Percentiles rank a stretch among this genome's conserved stretches.
Conservation (phyloP, 1,140 invertebrate species). For the Drosophila pandora region DNA sequence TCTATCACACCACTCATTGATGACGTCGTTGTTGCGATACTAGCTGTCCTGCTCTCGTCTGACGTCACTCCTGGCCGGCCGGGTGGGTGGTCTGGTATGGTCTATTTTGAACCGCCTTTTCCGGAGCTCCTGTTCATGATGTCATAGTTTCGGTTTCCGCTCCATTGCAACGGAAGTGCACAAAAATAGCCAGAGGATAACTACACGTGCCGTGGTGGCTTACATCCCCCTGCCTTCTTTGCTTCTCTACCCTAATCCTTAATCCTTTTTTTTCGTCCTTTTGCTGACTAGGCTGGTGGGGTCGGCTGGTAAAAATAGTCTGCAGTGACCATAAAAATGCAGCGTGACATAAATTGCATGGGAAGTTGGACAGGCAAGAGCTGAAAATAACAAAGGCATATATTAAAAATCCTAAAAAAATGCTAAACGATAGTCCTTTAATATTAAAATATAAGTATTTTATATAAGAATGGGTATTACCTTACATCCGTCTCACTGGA, state of each 20-base stretch:
- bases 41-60: constrained; percentile 44
- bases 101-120: constrained; percentile 15
- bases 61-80: constrained; percentile 38
- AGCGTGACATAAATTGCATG: constrained; percentile 39
- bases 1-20: background rate
- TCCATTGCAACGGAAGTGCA: constrained; percentile 46
- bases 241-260: background rate
- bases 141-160: constrained; percentile 37
- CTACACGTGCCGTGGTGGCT: constrained; percentile 27
- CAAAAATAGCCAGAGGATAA: constrained; percentile 69
- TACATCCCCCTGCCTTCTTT: constrained; percentile 1
- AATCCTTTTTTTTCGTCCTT: background rate
- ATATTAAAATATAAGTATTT: too few species aligned
- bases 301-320: constrained; percentile 33
- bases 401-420: constrained; percentile 1
- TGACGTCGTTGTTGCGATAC: constrained; percentile 53
- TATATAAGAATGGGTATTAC: too few species aligned
- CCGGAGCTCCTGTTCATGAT: constrained; percentile 43
- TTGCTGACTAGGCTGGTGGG: background rate
- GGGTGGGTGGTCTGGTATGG: background rate
- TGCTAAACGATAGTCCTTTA: too few species aligned
- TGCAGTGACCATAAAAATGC: constrained; percentile 34
- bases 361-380: constrained; percentile 5
- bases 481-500: constrained; percentile 8
- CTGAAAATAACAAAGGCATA: constrained; percentile 24